phyloP scores from a whole-genome alignment of 1,140 invertebrate genomes.

The Drosophila ercepeae region DNA sequence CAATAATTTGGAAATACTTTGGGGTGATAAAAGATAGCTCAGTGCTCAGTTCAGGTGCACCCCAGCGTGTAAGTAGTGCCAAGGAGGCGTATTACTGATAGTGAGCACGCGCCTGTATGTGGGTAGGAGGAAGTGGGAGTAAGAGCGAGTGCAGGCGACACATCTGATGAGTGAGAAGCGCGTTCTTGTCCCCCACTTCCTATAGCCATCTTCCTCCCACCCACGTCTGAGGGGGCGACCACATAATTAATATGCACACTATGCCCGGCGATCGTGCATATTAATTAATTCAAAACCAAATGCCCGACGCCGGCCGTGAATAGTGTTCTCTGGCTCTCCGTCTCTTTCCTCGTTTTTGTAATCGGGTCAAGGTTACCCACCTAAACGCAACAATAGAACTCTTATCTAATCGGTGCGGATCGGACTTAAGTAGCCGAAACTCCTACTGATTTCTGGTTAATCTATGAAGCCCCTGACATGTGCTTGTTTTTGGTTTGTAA shows the following conservation, averaged over 20 bases:
- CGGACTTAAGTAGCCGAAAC: too few relatives aligned
- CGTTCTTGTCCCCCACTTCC: slow-evolving; percentile 22
- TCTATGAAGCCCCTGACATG: too few relatives aligned
- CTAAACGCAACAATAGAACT: slow-evolving; percentile 11
- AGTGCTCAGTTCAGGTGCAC: neutral
- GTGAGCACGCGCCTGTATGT: neutral
- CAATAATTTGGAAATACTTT: neutral
- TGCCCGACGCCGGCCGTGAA: slow-evolving; percentile 24
- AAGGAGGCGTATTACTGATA: neutral
- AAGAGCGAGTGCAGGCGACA: slow-evolving; percentile 8
- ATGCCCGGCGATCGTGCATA: slow-evolving; percentile 50
- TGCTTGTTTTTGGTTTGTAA: slow-evolving; percentile 75
- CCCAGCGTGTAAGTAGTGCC: neutral
- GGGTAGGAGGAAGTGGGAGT: neutral
- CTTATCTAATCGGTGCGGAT: slow-evolving; percentile 28
- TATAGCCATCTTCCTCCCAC: slow-evolving; percentile 21
- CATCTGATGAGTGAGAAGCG: slow-evolving; percentile 10
- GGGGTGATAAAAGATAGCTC: neutral
- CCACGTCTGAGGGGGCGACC: neutral
- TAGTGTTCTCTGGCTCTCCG: slow-evolving; percentile 23
- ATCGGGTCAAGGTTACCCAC: slow-evolving; percentile 64
- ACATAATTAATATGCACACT: slow-evolving; percentile 61
- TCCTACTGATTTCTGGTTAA: slow-evolving; percentile 4
- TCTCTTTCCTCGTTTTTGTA: slow-evolving; percentile 34
- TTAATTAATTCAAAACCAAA: slow-evolving; percentile 29